Percentiles rank a stretch among this genome's conserved stretches.
phyloP scores from a whole-genome alignment of 1,140 invertebrate species.

The Zaprionus kolodkinae region DNA sequence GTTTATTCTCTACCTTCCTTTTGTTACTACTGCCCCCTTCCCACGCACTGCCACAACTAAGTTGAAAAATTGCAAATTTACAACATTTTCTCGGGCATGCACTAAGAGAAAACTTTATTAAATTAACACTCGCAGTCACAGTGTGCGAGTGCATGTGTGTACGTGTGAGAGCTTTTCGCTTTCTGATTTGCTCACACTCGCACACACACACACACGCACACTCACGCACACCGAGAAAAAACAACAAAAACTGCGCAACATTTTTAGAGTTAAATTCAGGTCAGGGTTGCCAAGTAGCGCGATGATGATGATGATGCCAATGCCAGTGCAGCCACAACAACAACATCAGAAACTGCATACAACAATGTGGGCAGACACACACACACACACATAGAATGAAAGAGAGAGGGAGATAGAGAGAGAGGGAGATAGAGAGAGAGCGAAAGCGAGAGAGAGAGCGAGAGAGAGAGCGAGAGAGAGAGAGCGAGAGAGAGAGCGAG shows the following conservation, averaged over 20 bases:
- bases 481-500: not conserved
- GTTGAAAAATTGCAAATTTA: slow-evolving; percentile 54
- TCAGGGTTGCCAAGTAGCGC: slow-evolving; percentile 69
- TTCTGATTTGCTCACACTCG: slow-evolving; percentile 40
- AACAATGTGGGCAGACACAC: slow-evolving; percentile 60
- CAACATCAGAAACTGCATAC: slow-evolving; percentile 33
- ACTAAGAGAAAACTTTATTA: slow-evolving; percentile 44
- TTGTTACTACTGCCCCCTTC: not conserved
- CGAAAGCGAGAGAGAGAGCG: too few relatives aligned
- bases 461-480: not conserved
- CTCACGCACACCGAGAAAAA: slow-evolving; percentile 22
- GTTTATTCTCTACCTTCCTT: not conserved
- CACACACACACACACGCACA: slow-evolving; percentile 12
- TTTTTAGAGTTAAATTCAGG: slow-evolving; percentile 73
- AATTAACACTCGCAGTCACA: slow-evolving; percentile 59
- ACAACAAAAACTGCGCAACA: slow-evolving; percentile 49
- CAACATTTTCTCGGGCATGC: not conserved
- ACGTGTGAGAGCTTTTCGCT: slow-evolving; percentile 23
- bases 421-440: not conserved
- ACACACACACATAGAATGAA: slow-evolving; percentile 27
- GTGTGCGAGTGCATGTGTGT: slow-evolving; percentile 10
- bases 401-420: not conserved
- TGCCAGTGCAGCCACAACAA: slow-evolving; percentile 42
- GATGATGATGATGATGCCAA: slow-evolving; percentile 55
- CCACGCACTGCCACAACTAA: slow-evolving; percentile 38